Conservation (phyloP, 1,140 invertebrate species). For the Choristoneura fumiferana region DNA sequence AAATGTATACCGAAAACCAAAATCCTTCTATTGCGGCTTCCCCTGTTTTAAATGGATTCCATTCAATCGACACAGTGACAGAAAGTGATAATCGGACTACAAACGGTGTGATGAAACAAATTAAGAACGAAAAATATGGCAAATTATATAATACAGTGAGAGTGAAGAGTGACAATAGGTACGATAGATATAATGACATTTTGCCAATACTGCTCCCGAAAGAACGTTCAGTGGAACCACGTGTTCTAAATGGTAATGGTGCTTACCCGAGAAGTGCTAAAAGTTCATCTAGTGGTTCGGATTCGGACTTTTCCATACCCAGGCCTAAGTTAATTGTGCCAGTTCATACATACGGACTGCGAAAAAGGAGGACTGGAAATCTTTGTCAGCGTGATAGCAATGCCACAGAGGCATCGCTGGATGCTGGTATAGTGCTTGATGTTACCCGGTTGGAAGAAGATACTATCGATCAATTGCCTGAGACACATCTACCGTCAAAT, state of each 20-base stretch:
- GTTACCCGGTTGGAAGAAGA: conserved; percentile 64
- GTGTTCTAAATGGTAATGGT: conserved; percentile 67
- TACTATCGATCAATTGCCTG: conserved; percentile 37
- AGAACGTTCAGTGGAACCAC: conserved; percentile 65
- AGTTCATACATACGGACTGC: conserved; percentile 90
- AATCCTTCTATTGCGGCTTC: conserved; percentile 37
- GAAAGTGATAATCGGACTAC: conserved; percentile 74
- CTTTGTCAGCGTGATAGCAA: conserved; percentile 75
- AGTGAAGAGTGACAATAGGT: conserved; percentile 75
- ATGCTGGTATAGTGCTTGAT: conserved; percentile 63
- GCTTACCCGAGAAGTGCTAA: conserved; percentile 67
- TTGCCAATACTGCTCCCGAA: conserved; percentile 48
- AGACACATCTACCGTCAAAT: conserved; percentile 39
- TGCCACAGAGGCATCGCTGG: conserved; percentile 63
- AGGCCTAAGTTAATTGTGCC: conserved; percentile 91
- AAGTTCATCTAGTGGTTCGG: conserved; percentile 74
- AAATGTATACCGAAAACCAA: conserved; percentile 61
- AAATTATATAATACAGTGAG: conserved; percentile 74
- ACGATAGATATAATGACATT: conserved; percentile 69
- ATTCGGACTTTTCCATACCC: conserved; percentile 88
- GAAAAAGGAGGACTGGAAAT: conserved; percentile 88
- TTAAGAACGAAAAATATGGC: conserved; percentile 68
- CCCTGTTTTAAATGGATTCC: conserved; percentile 49
- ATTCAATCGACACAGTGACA: conserved; percentile 50
- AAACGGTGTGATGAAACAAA: conserved; percentile 61